Evolutionary conservation across 2,113 vertebrate species (phyloP), one percentile per base, ranked within the genome.

Genomic region (Chaetodon trifascialis): DNA sequence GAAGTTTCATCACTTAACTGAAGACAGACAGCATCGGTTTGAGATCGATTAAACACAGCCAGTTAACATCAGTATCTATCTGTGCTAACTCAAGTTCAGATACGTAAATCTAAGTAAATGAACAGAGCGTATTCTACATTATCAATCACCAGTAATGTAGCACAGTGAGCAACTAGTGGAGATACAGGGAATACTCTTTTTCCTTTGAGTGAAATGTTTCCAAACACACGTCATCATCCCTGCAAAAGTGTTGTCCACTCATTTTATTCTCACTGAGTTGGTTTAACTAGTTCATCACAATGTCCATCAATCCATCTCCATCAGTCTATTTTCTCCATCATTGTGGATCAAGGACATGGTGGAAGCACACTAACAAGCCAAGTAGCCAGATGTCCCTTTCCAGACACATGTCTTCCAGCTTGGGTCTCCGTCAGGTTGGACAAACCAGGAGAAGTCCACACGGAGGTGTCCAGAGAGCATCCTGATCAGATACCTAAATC

Each of bases 1-100:
- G 66, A n/a, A 42, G 17, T 80, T 72, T 86, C 69, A 88, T 82
- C 74, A 74, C 34, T 51, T 47, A 72, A 63, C 25, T 17, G 30
- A 55, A 58, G 70, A 87, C 25, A 38, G 55, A 65, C 5, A 21
- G 58, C 56, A 54, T 52, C 19, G 4, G 52, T 36, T 63, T 54
- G 23, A 88, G 63, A 80, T 52, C 9, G 59, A 78, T 78, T 11
- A 51, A 38, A 44, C 17, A 16, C 7, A 44, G 51, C 21, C 52
- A 21, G 21, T 51, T 44, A 58, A 7, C 79, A 76, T 83, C 65
- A 49, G 52, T 73, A 75, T 78, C 54, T 11, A 58, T 86, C 46
- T 59, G 14, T 36, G 19, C 52, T 19, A 63, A 70, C 44, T 40
- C 2, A 46, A 65, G 38, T n/a, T 76, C 58, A 56, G 52, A 60